phyloP scores from a whole-genome alignment of 2,888 invertebrate species.

The Drosophila demipolita region DNA sequence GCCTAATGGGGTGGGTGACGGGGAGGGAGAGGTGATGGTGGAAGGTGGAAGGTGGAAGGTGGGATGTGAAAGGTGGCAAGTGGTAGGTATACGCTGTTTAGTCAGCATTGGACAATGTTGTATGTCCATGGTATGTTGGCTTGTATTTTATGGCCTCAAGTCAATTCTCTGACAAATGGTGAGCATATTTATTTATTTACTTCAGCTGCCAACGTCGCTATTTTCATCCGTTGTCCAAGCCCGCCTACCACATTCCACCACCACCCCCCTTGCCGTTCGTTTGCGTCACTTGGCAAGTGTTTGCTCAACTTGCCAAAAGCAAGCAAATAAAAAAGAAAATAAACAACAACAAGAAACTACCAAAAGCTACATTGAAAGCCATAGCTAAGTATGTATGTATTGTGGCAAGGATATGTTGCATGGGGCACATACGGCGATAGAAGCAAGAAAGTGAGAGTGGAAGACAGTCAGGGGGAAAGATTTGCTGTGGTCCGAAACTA shows the following conservation, averaged over 20 bases:
- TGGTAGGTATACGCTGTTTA: background rate
- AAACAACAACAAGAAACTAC: conserved; percentile 21
- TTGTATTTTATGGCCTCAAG: conserved; percentile 78
- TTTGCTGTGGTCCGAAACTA: conserved; percentile 14
- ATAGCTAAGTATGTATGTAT: background rate
- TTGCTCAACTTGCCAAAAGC: conserved; percentile 70
- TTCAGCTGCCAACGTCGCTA: conserved; percentile 56
- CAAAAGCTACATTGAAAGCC: conserved; percentile 14
- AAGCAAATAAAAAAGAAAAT: conserved; percentile 43
- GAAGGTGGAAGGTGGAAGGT: background rate
- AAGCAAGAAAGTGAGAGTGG: background rate
- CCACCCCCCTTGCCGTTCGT: conserved; percentile 19
- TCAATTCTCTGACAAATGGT: conserved; percentile 80
- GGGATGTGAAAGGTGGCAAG: background rate
- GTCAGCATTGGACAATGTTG: conserved; percentile 26
- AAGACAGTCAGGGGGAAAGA: background rate
- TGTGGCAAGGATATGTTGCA: conserved; percentile 11
- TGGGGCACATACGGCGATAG: conserved; percentile 1
- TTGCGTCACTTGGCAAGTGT: conserved; percentile 78
- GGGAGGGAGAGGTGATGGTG: background rate
- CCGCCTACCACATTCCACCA: background rate
- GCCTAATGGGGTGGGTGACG: conserved; percentile 23
- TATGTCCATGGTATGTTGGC: conserved; percentile 58
- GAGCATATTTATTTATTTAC: conserved; percentile 82
- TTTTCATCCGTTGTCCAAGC: conserved; percentile 15